Base-by-base conservation (phyloP, 2,888 invertebrate genomes). In the Zele albiditarsus region DNA sequence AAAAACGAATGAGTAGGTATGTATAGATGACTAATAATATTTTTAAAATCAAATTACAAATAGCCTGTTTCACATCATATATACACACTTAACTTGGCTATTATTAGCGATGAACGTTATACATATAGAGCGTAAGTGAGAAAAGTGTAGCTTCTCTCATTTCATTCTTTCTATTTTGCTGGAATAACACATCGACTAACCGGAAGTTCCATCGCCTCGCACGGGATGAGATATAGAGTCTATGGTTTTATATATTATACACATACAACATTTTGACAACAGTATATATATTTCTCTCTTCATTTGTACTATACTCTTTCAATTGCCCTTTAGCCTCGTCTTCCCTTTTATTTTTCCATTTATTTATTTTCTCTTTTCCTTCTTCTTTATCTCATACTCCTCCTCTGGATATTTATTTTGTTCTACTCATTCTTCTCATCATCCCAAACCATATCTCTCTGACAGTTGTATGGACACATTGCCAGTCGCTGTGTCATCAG, bases 401-500 rank as follows among this genome's bases (percentile, higher is more conserved):
- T 14, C 25, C 25, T 60, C 28, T 60, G 27, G 27, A 28, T 49
- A 25, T 68, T 68, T 68, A 31, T 63, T 65, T 53, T 69, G 12
- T 65, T 65, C 27, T 70, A 14, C 16, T 31, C 57, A 31, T 58
- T 77, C 78, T 76, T 78, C 62, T 60, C 66, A 53, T 23, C 20
- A 23, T 20, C 20, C n/a, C 53, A 53, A 20, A 20, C 20, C n/a
- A 53, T 53, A 53, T 53, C 53, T 53, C 53, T 53, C 20, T 53
- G 53, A 53, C 74, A 74, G 71, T 74, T 74, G 78, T 62, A 75
- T 78, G 79, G 79, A 77, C 78, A 79, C 81, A 84, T 84, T 83
- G 82, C 81, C 84, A 84, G 85, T 82, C 83, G 84, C 85, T 84
- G 83, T 86, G 86, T 86, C 85, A 86, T 85, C 84, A 80, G 75